Evolutionary conservation across 2,113 vertebrate genomes (phyloP).

Genomic region (Pelusios castaneus): DNA sequence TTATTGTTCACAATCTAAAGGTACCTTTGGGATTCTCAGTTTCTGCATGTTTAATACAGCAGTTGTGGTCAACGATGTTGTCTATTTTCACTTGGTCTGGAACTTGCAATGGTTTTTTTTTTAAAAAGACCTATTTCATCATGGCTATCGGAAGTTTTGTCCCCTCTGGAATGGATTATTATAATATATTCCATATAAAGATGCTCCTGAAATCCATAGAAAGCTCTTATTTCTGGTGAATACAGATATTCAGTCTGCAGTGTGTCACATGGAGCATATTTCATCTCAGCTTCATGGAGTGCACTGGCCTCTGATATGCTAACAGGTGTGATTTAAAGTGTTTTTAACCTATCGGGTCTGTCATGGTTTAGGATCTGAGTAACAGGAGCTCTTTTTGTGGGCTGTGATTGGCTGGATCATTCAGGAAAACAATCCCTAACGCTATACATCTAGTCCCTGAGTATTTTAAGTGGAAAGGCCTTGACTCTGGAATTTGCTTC

Average conservation of each 20-base stretch:
- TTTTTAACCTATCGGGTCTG: background rate
- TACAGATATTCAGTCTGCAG: background rate
- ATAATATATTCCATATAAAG: background rate
- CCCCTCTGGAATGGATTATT: background rate
- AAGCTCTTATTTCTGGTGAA: background rate
- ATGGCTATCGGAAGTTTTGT: background rate
- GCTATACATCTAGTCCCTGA: background rate
- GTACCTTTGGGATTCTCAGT: background rate
- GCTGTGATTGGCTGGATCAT: background rate
- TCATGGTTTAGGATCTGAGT: background rate
- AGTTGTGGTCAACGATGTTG: too few relatives aligned
- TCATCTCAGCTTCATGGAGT: background rate
- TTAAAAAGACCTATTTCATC: background rate
- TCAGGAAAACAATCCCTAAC: background rate
- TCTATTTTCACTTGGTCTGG: background rate
- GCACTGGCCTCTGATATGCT: background rate
- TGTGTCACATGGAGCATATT: background rate
- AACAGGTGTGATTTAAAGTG: background rate
- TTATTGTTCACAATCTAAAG: background rate
- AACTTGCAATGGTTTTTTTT: background rate
- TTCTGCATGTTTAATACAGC: background rate
- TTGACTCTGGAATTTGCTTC: background rate
- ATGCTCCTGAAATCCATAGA: background rate
- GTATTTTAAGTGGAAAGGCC: background rate
- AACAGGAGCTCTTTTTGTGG: background rate